Evolutionary conservation across 2,113 vertebrate species (phyloP), one percentile per base, ranked within the genome.

Genomic region (Pelmatolapia mariae): DNA sequence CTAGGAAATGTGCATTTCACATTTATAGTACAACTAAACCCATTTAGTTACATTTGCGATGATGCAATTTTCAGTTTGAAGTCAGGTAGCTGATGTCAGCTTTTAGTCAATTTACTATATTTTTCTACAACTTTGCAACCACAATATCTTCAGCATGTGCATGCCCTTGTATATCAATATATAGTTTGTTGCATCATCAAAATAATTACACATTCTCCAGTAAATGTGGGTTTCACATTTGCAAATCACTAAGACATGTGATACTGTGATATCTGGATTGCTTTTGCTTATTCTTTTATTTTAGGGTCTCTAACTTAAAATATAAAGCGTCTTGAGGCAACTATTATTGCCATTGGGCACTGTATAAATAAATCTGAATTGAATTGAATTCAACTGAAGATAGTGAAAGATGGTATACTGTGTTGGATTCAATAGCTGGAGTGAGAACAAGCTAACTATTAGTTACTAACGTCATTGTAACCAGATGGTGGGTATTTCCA

Each of bases 401-500:
- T 38, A 13, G 10, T 50, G 43, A 31, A 31, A 7, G 10, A 76
- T 47, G 24, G 43, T 4, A 78, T 12, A 18, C 26, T 31, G 16
- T 52, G 18, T 84, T 86, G 50, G 22, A 7, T 80, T 81, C 33
- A 59, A 15, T 31, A 78, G 43, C 22, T 22, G 16, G 18, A n/a
- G 13, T 71, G 10, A 83, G 12, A 47, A 56, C 71, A 52, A 36
- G 57, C 78, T 45, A 33, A 19, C 16, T 81, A 18, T 57, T 53
- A 82, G 78, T 81, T 79, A 84, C 6, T 52, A 81, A 57, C 6
- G 4, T 82, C 80, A 92, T 57, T 31, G 56, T 52, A 79, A 84
- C 85, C 91, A 92, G 89, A 89, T 94, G 92, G 89, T 86, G 85
- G 92, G 71, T 84, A 82, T 68, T 81, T 56, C 86, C 40, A 19